A percentile compares a stretch with the other conserved stretches of the same genome.
phyloP scores from a whole-genome alignment of 1,140 invertebrate species.

The Samia ricini region DNA sequence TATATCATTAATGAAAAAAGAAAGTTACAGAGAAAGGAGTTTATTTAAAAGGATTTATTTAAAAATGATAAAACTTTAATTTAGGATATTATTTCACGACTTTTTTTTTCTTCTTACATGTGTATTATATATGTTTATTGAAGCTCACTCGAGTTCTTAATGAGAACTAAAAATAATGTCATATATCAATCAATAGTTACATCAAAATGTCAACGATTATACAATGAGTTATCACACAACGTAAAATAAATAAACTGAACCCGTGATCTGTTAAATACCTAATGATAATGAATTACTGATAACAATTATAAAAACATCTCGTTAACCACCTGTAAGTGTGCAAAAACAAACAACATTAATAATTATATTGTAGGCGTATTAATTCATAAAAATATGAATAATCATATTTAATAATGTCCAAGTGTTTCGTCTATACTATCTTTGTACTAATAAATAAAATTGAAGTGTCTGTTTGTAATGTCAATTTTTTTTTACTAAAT shows the following conservation, averaged over 20 bases:
- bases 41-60: too few relatives aligned
- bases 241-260: conserved; percentile 19
- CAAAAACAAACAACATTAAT: too few relatives aligned
- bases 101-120: neutral
- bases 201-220: conserved; percentile 3
- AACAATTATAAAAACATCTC: neutral
- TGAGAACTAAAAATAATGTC: conserved; percentile 53
- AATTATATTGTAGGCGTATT: too few relatives aligned
- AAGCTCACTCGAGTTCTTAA: conserved; percentile 51
- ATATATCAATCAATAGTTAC: conserved; percentile 3
- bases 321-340: too few relatives aligned
- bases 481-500: too few relatives aligned
- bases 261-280: conserved; percentile 7
- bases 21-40: neutral
- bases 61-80: neutral
- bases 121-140: neutral
- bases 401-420: too few relatives aligned
- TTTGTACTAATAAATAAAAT: too few relatives aligned
- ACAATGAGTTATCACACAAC: conserved; percentile 16
- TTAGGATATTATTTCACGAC: neutral
- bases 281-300: neutral
- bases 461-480: too few relatives aligned
- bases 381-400: too few relatives aligned
- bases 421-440: too few relatives aligned
- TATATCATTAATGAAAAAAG: neutral